These are phyloP conservation scores for Xenopus borealis DNA, from an alignment of 2,113 vertebrate genomes.

Conservation along the genomic window DNA sequence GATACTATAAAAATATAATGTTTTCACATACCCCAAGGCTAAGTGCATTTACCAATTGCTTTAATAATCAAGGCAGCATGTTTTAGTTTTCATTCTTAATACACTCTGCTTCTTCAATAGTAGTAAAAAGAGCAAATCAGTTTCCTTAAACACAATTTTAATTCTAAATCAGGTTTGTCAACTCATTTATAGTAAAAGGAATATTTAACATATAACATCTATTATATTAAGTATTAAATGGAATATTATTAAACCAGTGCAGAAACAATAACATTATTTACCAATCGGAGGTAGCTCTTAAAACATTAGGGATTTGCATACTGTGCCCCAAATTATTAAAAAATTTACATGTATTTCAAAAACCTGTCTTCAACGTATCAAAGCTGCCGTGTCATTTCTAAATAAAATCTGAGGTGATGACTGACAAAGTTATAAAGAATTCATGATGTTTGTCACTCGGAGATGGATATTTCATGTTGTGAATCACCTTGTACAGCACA, in stretches of 20 bases:
- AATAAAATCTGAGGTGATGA: conserved; percentile 24
- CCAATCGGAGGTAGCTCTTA: conserved; percentile 2
- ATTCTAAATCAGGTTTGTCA: too few relatives aligned
- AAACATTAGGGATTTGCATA: conserved; percentile 14
- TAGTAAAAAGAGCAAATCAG: too few relatives aligned
- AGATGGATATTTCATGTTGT: conserved; percentile 18
- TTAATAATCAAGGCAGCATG: too few relatives aligned
- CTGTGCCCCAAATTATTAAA: conserved; percentile 31
- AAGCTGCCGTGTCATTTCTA: conserved; percentile 21
- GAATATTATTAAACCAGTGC: too few relatives aligned
- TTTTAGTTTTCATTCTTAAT: too few relatives aligned
- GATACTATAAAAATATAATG: too few relatives aligned
- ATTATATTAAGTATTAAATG: background rate
- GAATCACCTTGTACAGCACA: background rate
- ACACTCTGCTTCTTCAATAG: too few relatives aligned
- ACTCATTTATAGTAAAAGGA: too few relatives aligned
- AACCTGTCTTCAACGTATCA: conserved; percentile 42
- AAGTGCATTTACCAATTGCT: too few relatives aligned
- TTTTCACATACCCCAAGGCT: too few relatives aligned
- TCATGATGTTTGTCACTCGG: conserved; percentile 12
- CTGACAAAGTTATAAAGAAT: conserved; percentile 36
- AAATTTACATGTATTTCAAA: conserved; percentile 40
- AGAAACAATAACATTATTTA: background rate
- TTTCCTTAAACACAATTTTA: too few relatives aligned
- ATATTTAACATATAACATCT: too few relatives aligned